These are phyloP conservation scores for human (Homo sapiens) DNA, from an alignment of 2,113 vertebrate species.

Conservation along the genomic window DNA sequence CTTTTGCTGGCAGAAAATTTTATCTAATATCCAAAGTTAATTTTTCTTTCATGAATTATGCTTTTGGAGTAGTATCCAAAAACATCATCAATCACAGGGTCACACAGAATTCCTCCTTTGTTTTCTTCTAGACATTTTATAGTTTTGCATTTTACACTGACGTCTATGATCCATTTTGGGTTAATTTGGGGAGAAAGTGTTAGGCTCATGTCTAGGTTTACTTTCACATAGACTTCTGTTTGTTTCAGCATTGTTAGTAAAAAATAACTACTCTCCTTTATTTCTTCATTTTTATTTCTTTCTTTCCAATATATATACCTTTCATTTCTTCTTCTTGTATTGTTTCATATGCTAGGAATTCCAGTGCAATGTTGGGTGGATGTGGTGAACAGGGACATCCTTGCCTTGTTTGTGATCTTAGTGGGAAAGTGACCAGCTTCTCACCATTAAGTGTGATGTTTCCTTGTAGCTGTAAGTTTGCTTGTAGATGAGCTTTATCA, in stretches of 20 bases:
- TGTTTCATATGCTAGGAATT: not conserved
- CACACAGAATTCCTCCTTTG: no score
- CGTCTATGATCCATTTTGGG: no score
- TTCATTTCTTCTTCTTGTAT: not conserved
- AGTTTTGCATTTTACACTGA: no score
- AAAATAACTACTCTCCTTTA: not conserved
- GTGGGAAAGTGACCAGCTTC: not conserved
- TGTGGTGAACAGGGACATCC: not conserved
- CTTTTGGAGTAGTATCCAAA: no score
- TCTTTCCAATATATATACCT: not conserved
- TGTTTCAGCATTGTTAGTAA: not conserved
- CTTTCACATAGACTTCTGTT: not conserved
- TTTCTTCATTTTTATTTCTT: not conserved
- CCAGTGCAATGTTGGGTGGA: not conserved
- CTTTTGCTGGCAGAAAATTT: no score
- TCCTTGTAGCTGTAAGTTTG: not conserved
- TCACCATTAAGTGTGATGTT: not conserved
- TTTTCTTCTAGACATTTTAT: no score
- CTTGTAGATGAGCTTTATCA: not conserved
- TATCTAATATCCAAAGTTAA: no score
- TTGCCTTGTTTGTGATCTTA: not conserved
- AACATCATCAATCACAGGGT: no score
- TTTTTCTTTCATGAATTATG: no score
- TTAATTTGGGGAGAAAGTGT: not conserved
- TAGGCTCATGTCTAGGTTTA: not conserved